These are phyloP conservation scores for Drosophila murphyi DNA, from an alignment of 1,140 invertebrate species.

Conservation along the genomic window DNA sequence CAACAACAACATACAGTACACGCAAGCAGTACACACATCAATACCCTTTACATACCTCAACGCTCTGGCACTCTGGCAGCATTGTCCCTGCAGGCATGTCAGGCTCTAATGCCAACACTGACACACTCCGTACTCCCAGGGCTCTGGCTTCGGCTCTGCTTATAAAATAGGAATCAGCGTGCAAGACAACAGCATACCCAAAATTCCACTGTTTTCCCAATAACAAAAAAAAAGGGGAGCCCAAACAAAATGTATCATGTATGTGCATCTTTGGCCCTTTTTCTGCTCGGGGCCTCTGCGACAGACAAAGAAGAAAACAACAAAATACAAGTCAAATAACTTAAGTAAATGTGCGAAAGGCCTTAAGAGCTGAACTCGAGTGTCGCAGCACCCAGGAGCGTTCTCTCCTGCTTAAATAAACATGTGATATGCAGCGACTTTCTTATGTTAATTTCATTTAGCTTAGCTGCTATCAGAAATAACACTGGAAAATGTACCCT, in stretches of 20 bases:
- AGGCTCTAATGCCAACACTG: constrained; percentile 75
- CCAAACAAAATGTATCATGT: constrained; percentile 35
- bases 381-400: constrained; percentile 45
- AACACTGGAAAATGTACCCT: neutral
- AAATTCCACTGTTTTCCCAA: constrained; percentile 65
- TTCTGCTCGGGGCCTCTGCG: constrained; percentile 62
- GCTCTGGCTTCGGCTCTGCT: constrained; percentile 41
- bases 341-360: constrained; percentile 71
- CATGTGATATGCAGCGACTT: constrained; percentile 28
- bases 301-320: constrained; percentile 28
- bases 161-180: constrained; percentile 50
- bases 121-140: constrained; percentile 60
- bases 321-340: constrained; percentile 70
- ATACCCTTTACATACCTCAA: constrained; percentile 62
- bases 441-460: constrained; percentile 44
- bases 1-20: constrained; percentile 7
- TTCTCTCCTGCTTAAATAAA: constrained; percentile 31
- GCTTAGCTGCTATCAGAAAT: neutral
- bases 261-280: constrained; percentile 60
- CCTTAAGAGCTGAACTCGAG: constrained; percentile 59
- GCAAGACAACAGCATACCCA: constrained; percentile 51
- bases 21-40: constrained; percentile 60
- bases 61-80: constrained; percentile 38
- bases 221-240: constrained; percentile 26
- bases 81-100: constrained; percentile 77